A percentile compares a stretch with the other conserved stretches of the same genome.
These are phyloP conservation scores for Microcebus griseorufus DNA, from an alignment of 2,113 vertebrate species.

Conservation along the genomic window DNA sequence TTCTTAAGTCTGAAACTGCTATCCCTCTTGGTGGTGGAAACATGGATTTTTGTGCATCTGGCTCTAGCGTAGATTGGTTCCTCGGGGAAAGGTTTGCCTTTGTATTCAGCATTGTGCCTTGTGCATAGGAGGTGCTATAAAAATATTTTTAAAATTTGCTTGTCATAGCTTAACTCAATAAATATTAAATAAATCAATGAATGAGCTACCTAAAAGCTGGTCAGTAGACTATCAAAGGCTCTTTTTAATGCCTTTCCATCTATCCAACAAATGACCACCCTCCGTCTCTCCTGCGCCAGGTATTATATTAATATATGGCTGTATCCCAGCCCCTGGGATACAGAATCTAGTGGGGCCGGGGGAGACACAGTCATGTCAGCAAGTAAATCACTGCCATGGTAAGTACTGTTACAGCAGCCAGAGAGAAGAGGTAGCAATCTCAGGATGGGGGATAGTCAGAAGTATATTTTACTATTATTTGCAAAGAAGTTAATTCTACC, in stretches of 20 bases:
- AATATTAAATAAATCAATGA: slow-evolving; percentile 27
- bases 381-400: background rate
- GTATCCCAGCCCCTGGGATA: background rate
- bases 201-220: background rate
- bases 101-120: background rate
- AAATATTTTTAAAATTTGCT: background rate
- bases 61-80: background rate
- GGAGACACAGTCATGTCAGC: background rate
- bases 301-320: background rate
- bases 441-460: background rate
- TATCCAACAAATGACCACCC: background rate
- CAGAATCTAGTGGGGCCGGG: no score
- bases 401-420: background rate
- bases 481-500: slow-evolving; percentile 27
- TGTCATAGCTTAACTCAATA: slow-evolving; percentile 23
- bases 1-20: background rate
- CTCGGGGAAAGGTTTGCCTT: background rate
- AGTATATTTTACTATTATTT: background rate
- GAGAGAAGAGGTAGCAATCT: background rate
- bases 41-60: background rate
- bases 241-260: background rate
- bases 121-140: background rate
- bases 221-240: background rate
- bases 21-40: background rate
- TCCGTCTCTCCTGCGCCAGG: background rate